Percentiles rank a stretch among this genome's conserved stretches.
These are phyloP conservation scores for Lampris megalopsis DNA, from an alignment of 2,113 vertebrate genomes.

Conservation along the genomic window DNA sequence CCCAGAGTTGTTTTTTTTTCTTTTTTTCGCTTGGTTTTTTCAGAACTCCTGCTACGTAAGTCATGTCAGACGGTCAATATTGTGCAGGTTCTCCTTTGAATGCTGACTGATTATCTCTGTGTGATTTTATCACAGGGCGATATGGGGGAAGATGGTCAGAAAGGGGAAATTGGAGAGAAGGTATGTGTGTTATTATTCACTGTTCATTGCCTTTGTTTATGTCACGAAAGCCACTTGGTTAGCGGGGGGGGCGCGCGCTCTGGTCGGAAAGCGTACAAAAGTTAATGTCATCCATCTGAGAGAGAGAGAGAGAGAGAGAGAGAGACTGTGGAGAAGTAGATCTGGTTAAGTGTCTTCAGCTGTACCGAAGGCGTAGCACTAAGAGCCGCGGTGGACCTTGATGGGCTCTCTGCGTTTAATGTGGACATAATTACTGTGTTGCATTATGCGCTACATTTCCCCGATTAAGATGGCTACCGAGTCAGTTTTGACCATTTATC, in stretches of 20 bases:
- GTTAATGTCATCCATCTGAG: constrained; percentile 52
- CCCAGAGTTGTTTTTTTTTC: too few species aligned
- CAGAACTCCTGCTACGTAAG: not conserved
- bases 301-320: not conserved
- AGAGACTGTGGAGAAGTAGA: constrained; percentile 26
- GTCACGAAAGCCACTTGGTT: constrained; percentile 31
- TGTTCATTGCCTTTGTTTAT: constrained; percentile 40
- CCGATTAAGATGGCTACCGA: constrained; percentile 45
- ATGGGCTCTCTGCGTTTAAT: constrained; percentile 49
- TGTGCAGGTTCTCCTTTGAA: not conserved
- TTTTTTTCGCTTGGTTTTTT: not conserved
- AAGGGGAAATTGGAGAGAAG: constrained; percentile 93
- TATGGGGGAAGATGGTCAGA: constrained; percentile 89
- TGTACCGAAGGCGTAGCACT: constrained; percentile 33
- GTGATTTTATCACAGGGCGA: constrained; percentile 85
- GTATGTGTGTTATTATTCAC: constrained; percentile 74
- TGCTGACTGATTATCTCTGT: constrained; percentile 24
- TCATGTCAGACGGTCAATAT: too few species aligned
- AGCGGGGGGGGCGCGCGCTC: constrained; percentile 19
- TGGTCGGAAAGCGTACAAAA: constrained; percentile 31
- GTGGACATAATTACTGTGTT: constrained; percentile 57
- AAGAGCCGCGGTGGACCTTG: constrained; percentile 38
- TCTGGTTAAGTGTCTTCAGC: constrained; percentile 52
- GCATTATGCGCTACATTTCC: constrained; percentile 46
- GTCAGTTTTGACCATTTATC: constrained; percentile 64